Conservation (phyloP, 2,797 vertebrate species). For the Cottoperca gobio region DNA sequence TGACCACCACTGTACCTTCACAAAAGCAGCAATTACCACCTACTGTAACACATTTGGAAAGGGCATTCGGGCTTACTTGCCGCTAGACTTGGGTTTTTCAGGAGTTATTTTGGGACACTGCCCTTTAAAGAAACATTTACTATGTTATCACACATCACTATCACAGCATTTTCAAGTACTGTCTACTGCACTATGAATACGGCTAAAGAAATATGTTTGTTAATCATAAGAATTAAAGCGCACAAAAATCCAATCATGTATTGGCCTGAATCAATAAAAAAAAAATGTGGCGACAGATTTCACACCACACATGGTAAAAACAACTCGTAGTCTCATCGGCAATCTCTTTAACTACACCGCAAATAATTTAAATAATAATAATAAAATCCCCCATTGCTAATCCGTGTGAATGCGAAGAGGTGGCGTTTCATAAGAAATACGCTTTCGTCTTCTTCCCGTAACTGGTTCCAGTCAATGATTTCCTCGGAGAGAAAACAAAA, state of each 20-base stretch:
- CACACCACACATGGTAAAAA: not conserved
- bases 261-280: not conserved
- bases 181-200: not conserved
- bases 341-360: not conserved
- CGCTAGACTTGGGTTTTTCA: not conserved
- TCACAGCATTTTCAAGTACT: not conserved
- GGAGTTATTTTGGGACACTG: not conserved
- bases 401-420: constrained; percentile 4
- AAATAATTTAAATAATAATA: constrained; percentile 34
- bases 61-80: not conserved
- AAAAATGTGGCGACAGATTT: not conserved
- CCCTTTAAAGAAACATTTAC: constrained; percentile 2
- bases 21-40: constrained; percentile 45
- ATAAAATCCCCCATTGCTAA: not conserved
- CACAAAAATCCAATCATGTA: constrained; percentile 8
- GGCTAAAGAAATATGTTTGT: not conserved
- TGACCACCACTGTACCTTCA: constrained; percentile 22
- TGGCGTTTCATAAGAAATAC: constrained; percentile 38
- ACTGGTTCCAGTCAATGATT: constrained; percentile 63
- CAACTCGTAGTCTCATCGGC: not conserved
- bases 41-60: constrained; percentile 14
- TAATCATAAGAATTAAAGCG: not conserved
- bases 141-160: constrained; percentile 1
- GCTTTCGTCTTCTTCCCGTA: constrained; percentile 43
- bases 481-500: constrained; percentile 71